Evolutionary conservation across 2,888 invertebrate genomes (phyloP), one percentile per base, ranked within the genome.

Genomic region (Temnothorax unifasciatus): DNA sequence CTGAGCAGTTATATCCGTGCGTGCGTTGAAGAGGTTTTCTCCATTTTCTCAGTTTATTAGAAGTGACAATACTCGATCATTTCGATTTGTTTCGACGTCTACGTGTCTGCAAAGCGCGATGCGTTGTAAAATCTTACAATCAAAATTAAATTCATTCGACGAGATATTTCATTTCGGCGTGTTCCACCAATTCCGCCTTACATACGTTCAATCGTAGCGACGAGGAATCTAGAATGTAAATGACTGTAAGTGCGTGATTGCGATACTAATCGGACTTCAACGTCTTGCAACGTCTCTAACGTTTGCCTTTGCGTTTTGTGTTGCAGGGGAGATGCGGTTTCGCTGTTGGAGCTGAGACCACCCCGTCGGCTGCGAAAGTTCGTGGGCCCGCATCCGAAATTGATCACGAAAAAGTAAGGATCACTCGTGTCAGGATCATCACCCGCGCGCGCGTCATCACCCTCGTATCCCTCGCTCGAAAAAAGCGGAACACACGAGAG

Each of bases 331-430:
- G 93, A 94, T 92, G 93, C 90, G 92, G 92, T 91, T 84, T 86
- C 91, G 89, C 86, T 90, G 86, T 74, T 92, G 93, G 92, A 94
- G 93, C 91, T 94, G 93, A 94, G 87, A 93, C 92, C 93, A 83
- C 91, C 92, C 86, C 93, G 93, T 86, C 93, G 92, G 91, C 92
- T 93, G 89, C 92, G 91, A 87, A 93, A 92, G 85, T 88, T 89
- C 84, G 91, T 90, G 89, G 88, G 85, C 87, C 92, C 92, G 75
- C 91, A 89, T 86, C 92, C 88, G 69, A 89, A 87, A 88, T 83
- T 87, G 87, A 90, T 93, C 87, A 92, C 91, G 86, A 94, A 92
- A 93, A 93, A 94, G 94, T 94, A 94, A 94, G 94, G 92, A 91
- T 86, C 85, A 86, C 83, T 85, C 88, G 69, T 34, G 25, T 81